phyloP scores from a whole-genome alignment of 1,140 invertebrate genomes.

The Brachionus rotundiformis region DNA sequence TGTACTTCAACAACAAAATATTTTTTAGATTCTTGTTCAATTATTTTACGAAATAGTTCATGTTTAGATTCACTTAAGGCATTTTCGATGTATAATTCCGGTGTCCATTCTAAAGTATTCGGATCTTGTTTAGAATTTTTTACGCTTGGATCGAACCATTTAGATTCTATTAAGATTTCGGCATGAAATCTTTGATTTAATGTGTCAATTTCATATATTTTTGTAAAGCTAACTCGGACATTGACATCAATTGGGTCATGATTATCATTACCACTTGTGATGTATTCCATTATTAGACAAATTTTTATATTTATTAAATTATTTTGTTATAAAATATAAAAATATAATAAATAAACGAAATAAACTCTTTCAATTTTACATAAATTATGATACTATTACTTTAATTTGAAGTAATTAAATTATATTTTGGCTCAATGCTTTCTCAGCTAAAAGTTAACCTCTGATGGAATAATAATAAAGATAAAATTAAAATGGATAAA shows the following conservation, averaged over 20 bases:
- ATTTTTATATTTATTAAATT: neutral
- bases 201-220: slow-evolving; percentile 38
- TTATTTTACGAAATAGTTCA: slow-evolving; percentile 6
- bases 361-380: neutral
- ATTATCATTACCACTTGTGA: neutral
- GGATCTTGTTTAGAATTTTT: neutral
- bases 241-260: neutral
- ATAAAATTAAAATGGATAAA: no score
- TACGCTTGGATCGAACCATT: slow-evolving; percentile 21
- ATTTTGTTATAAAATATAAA: no score
- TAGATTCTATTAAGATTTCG: slow-evolving; percentile 27
- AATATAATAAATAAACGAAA: neutral
- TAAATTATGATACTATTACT: neutral
- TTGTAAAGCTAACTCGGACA: slow-evolving; percentile 10
- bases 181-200: slow-evolving; percentile 51
- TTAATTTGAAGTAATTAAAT: neutral
- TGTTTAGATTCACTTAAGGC: slow-evolving; percentile 29
- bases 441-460: neutral
- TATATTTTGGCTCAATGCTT: neutral
- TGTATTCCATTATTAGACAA: neutral
- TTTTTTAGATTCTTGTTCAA: neutral
- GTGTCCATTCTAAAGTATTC: neutral
- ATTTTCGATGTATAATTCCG: slow-evolving; percentile 47
- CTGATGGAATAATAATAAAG: neutral
- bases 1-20: neutral